phyloP scores from a whole-genome alignment of 2,888 invertebrate genomes.

The Gonocerus acuteangulatus region DNA sequence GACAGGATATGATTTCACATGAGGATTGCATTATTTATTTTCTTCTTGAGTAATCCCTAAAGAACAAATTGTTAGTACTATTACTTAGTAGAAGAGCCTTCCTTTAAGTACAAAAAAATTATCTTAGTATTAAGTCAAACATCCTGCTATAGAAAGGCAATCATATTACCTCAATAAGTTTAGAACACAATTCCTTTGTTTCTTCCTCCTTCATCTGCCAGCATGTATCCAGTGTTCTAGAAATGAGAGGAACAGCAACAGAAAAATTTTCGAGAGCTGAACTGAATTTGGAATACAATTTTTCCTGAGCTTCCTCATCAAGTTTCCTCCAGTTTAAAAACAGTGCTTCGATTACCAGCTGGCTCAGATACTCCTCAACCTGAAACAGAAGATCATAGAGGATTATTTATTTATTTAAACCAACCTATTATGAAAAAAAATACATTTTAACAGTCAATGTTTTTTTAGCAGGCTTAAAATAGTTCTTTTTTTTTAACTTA shows the following conservation, averaged over 20 bases:
- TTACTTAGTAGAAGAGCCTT: no score
- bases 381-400: constrained; percentile 22
- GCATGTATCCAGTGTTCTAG: constrained; percentile 32
- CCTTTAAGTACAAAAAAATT: no score
- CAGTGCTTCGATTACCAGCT: constrained; percentile 35
- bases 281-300: constrained; percentile 24
- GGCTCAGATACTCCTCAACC: constrained; percentile 33
- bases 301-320: constrained; percentile 3
- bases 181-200: background rate
- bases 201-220: background rate
- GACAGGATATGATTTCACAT: no score
- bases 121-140: no score
- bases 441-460: no score
- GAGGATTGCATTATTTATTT: no score
- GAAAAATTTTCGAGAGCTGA: constrained; percentile 25
- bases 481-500: no score
- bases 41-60: no score
- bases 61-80: no score
- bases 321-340: constrained; percentile 34
- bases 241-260: constrained; percentile 31
- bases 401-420: background rate
- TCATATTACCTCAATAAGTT: constrained; percentile 7
- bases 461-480: no score
- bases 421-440: no score
- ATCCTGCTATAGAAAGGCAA: no score